These are phyloP conservation scores for Epizoanthus stellaris DNA, from an alignment of 92 coral and sea anemone genomes.

Conservation along the genomic window DNA sequence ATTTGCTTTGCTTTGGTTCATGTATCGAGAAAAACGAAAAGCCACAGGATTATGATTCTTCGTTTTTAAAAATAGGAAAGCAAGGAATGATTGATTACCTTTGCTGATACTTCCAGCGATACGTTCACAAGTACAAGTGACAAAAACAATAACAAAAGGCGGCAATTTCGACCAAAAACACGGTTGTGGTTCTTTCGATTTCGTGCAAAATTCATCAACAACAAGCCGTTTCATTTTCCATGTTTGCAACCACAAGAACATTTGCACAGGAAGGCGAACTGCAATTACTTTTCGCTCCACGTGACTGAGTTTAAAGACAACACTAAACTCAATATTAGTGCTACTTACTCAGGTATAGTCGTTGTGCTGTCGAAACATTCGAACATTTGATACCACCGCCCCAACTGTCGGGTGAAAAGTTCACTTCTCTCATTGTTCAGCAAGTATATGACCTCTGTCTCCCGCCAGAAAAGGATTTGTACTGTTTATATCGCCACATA, in stretches of 20 bases:
- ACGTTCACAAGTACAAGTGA: no score
- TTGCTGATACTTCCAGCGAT: no score
- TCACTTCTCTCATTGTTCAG: not conserved
- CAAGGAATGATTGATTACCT: no score
- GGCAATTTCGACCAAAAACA: not conserved
- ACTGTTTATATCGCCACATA: slow-evolving; percentile 40
- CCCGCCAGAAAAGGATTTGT: slow-evolving; percentile 25
- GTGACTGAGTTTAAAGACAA: no score
- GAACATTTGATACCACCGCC: not conserved
- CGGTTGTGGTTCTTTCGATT: not conserved
- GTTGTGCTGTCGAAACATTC: slow-evolving; percentile 6
- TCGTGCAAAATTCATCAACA: no score
- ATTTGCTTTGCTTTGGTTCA: not conserved
- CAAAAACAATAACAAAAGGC: no score
- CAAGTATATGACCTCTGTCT: slow-evolving; percentile 40
- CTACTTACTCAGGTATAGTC: slow-evolving; percentile 1
- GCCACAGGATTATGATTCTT: not conserved
- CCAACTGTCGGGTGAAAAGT: not conserved
- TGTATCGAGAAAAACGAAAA: not conserved
- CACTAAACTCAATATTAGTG: not conserved
- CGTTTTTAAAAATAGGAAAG: not conserved
- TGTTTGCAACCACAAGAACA: not conserved
- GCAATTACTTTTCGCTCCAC: not conserved
- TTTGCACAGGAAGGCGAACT: not conserved
- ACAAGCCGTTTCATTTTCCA: not conserved